Evolutionary conservation across 2,888 invertebrate genomes (phyloP), one percentile per base, ranked within the genome.

Genomic region (Taphrorychus bicolor): DNA sequence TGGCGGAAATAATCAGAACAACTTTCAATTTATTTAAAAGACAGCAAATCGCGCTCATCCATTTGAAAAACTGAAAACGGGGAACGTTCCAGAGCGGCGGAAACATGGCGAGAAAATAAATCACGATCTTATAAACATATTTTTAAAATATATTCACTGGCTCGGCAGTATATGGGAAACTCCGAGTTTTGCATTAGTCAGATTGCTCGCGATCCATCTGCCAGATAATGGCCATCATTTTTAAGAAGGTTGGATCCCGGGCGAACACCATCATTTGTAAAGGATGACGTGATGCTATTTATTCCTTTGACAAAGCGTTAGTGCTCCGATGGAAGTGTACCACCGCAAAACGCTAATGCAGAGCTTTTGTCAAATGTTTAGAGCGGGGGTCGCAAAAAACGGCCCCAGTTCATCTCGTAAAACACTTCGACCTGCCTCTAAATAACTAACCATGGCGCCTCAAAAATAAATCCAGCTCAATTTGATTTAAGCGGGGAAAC

Each of bases 181-280:
- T 54, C 64, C 72, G 70, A 74, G 73, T 75, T 78, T 75, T 78
- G 73, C 81, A 81, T 82, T 81, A 81, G 81, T 81, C 80, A 80
- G 80, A 81, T 81, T 81, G 80, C 80, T 78, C 77, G 78, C 76
- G 76, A 79, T 78, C 78, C 79, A 79, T 81, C 81, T 79, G 71
- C 73, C 72, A 74, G 77, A 80, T 81, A 81, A 81, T 82, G 77
- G 81, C 76, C 75, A 77, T 80, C 81, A 82, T 81, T 81, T 81
- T 82, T 81, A 81, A 81, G 79, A 77, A 79, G 79, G 79, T 67
- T 59, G 69, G 68, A 67, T 67, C 67, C 63, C 67, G 62, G 67
- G 59, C 66, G 69, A 60, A 65, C 61, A 51, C 62, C 62, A 76
- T 77, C 78, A 80, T 80, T 81, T 79, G 80, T 79, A 78, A 75